Conservation (phyloP, 2,797 vertebrate genomes). For the Peromyscus eremicus region DNA sequence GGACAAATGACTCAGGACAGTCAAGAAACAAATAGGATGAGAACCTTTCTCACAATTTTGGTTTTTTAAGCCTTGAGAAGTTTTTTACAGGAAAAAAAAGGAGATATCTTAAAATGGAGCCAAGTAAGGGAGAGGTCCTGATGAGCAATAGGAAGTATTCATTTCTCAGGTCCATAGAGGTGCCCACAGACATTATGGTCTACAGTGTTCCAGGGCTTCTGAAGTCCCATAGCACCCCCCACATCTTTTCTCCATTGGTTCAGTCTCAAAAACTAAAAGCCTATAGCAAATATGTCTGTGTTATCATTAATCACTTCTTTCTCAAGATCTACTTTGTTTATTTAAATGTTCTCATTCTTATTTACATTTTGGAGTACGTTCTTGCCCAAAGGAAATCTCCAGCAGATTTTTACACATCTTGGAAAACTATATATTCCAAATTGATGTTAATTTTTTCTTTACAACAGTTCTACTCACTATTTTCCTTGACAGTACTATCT, state of each 20-base stretch:
- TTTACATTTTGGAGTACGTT: not conserved
- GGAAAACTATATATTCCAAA: not conserved
- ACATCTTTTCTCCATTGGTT: not conserved
- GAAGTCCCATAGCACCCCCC: too few species aligned
- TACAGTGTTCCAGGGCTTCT: not conserved
- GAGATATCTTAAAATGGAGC: not conserved
- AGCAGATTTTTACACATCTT: not conserved
- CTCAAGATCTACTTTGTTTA: not conserved
- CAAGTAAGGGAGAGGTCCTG: not conserved
- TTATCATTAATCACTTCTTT: not conserved
- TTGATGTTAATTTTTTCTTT: not conserved
- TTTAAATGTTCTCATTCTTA: conserved; percentile 4
- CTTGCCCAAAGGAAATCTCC: not conserved
- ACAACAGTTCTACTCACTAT: not conserved
- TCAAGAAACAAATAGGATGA: not conserved
- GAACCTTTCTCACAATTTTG: not conserved
- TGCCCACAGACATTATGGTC: not conserved
- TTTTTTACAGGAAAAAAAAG: not conserved
- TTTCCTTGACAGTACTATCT: not conserved
- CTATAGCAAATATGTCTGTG: not conserved
- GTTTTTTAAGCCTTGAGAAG: not conserved
- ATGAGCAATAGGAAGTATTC: too few species aligned
- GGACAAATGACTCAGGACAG: not conserved
- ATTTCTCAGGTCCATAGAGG: not conserved
- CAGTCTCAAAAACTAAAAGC: not conserved